A percentile compares a stretch with the other conserved stretches of the same genome.
phyloP scores from a whole-genome alignment of 1,140 invertebrate species.

The Ceratina australensis region DNA sequence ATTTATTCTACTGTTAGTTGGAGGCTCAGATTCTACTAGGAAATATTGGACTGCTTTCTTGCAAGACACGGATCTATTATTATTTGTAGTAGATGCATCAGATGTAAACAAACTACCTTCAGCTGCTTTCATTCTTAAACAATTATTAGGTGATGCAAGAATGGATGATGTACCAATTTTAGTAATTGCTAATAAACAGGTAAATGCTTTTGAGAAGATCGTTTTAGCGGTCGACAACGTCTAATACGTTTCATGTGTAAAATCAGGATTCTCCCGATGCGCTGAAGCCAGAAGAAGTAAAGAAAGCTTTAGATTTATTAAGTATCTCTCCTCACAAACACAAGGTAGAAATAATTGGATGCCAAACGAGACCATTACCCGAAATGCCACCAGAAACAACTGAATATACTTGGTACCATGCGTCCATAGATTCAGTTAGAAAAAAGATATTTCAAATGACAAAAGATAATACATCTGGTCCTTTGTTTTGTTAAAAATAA shows the following conservation, averaged over 20 bases:
- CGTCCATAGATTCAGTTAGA: conserved; percentile 63
- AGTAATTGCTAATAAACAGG: conserved; percentile 78
- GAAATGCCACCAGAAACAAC: conserved; percentile 42
- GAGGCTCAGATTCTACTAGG: conserved; percentile 72
- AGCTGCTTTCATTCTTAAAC: conserved; percentile 72
- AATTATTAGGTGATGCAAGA: conserved; percentile 74
- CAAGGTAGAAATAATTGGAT: conserved; percentile 74
- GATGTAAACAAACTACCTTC: conserved; percentile 69
- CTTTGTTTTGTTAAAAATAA: conserved; percentile 34
- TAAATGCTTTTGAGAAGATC: conserved; percentile 49
- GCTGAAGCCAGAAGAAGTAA: conserved; percentile 70
- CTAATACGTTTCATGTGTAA: conserved; percentile 16
- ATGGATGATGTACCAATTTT: conserved; percentile 74
- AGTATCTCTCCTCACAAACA: conserved; percentile 74
- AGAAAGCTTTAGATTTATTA: conserved; percentile 73
- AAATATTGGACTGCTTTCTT: conserved; percentile 78
- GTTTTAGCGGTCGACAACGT: conserved; percentile 2
- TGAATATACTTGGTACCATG: conserved; percentile 65
- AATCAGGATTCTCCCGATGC: conserved; percentile 72
- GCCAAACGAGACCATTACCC: conserved; percentile 67
- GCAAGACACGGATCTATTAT: conserved; percentile 78
- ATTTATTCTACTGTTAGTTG: conserved; percentile 69
- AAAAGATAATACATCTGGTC: conserved; percentile 26
- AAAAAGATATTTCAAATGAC: conserved; percentile 71
- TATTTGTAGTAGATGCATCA: conserved; percentile 79